A percentile compares a stretch with the other conserved stretches of the same genome.
Evolutionary conservation across 2,113 vertebrate genomes (phyloP).

Genomic region (Connochaetes taurinus): DNA sequence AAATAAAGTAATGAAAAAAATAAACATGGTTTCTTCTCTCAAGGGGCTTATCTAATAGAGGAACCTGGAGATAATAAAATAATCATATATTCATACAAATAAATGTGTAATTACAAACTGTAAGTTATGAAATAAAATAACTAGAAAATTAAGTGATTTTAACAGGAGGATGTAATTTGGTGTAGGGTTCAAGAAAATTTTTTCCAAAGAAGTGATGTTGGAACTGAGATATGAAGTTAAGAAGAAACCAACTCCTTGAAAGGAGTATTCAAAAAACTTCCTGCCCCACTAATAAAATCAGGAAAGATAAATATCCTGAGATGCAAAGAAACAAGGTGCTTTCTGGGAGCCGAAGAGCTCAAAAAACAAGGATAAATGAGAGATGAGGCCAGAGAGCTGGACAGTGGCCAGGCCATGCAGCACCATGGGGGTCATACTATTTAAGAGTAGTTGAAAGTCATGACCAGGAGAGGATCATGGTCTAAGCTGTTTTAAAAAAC

Average conservation of each 20-base stretch:
- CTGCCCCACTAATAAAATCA: not conserved
- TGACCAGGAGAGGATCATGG: not conserved
- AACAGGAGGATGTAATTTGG: not conserved
- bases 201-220: not conserved
- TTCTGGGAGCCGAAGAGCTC: not conserved
- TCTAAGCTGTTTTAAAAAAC: not conserved
- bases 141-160: not conserved
- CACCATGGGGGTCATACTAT: not conserved
- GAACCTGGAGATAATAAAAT: not conserved
- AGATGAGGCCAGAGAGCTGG: not conserved
- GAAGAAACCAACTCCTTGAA: not conserved
- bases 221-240: not conserved
- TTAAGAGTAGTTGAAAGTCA: not conserved
- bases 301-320: not conserved
- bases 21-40: not conserved
- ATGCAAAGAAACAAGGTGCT: not conserved
- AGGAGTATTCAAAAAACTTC: not conserved
- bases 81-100: not conserved
- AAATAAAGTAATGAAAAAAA: slow-evolving; percentile 23
- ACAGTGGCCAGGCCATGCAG: not conserved
- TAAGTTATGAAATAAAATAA: not conserved
- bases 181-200: not conserved
- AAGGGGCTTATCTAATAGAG: not conserved
- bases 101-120: not conserved
- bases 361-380: not conserved